A percentile compares a stretch with the other conserved stretches of the same genome.
phyloP scores from a whole-genome alignment of 2,888 invertebrate genomes.

The Tolmerus cingulatus region DNA sequence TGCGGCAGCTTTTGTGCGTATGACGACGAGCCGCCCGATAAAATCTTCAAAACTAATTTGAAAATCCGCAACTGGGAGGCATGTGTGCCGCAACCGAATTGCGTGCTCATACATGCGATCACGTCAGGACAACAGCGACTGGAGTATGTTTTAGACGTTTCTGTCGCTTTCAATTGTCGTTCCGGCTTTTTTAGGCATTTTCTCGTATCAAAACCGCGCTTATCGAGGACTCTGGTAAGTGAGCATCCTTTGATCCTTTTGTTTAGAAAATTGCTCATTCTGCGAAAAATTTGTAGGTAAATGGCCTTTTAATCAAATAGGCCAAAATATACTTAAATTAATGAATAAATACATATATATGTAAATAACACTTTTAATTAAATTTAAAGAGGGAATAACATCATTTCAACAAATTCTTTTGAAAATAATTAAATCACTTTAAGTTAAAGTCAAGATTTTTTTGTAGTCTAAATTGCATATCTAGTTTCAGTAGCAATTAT shows the following conservation, averaged over 20 bases:
- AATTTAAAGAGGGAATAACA: too few species aligned
- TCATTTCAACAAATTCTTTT: too few species aligned
- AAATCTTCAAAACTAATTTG: constrained; percentile 30
- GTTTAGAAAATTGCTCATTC: not conserved
- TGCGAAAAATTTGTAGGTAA: not conserved
- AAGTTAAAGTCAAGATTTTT: too few species aligned
- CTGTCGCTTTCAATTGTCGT: not conserved
- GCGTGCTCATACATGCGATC: not conserved
- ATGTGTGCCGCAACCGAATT: constrained; percentile 3
- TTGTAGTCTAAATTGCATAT: too few species aligned
- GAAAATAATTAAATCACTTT: too few species aligned
- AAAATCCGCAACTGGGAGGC: not conserved
- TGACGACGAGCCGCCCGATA: constrained; percentile 15
- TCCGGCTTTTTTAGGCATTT: not conserved
- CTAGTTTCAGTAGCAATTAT: too few species aligned
- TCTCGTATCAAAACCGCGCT: not conserved
- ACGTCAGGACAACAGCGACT: not conserved
- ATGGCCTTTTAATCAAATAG: not conserved
- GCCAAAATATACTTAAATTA: not conserved
- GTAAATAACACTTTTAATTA: too few species aligned
- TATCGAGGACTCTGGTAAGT: not conserved
- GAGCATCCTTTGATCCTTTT: not conserved
- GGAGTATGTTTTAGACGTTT: not conserved
- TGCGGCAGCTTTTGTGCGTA: constrained; percentile 32
- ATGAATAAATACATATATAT: too few species aligned